A percentile compares a stretch with the other conserved stretches of the same genome.
These are phyloP conservation scores for Arnoldichthys spilopterus DNA, from an alignment of 2,797 vertebrate genomes.

Conservation along the genomic window DNA sequence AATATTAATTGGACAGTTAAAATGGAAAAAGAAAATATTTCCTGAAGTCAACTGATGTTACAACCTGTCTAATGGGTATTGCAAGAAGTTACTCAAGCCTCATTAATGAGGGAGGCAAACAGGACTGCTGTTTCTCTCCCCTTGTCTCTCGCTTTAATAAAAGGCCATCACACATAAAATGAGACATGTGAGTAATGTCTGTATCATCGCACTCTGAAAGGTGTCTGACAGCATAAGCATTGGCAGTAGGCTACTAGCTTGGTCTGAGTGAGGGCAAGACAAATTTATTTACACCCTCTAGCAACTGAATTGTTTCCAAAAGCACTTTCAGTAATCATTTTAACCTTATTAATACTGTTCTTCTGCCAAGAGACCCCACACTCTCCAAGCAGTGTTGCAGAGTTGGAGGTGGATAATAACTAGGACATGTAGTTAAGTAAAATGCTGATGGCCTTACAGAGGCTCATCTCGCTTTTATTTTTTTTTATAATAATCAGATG, in stretches of 20 bases:
- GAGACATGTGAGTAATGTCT: not conserved
- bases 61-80: conserved; percentile 16
- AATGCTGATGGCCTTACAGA: not conserved
- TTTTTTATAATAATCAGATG: not conserved
- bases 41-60: conserved; percentile 2
- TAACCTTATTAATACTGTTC: conserved; percentile 39
- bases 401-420: not conserved
- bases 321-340: conserved; percentile 44
- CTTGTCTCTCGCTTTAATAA: conserved; percentile 12
- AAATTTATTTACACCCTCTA: conserved; percentile 21
- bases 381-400: conserved; percentile 11
- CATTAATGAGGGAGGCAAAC: not conserved
- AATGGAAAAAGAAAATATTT: not conserved
- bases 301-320: conserved; percentile 47
- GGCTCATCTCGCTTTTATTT: not conserved
- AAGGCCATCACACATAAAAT: conserved; percentile 7
- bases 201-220: not conserved
- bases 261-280: not conserved
- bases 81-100: not conserved
- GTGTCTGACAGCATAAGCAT: not conserved
- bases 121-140: conserved; percentile 10
- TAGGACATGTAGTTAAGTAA: not conserved
- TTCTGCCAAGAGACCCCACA: conserved; percentile 17
- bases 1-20: conserved; percentile 45
- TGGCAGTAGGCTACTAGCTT: not conserved